phyloP scores from a whole-genome alignment of 1,140 invertebrate genomes.

The Spodoptera litura region DNA sequence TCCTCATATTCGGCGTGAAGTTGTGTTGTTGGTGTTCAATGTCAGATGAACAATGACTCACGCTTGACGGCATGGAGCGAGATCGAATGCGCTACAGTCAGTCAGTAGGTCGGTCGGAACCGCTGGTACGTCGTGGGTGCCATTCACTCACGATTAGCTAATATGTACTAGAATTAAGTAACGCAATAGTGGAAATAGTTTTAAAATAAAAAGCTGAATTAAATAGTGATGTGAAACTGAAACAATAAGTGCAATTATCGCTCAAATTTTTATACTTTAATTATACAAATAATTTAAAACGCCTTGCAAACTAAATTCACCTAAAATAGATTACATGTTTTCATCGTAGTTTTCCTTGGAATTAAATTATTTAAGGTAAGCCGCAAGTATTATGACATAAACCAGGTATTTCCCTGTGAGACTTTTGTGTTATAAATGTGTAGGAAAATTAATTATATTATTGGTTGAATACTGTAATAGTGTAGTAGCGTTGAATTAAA shows the following conservation, averaged over 20 bases:
- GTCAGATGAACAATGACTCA: conserved; percentile 41
- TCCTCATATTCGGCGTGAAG: conserved; percentile 15
- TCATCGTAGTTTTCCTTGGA: conserved; percentile 57
- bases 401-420: not conserved
- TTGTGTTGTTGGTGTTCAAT: conserved; percentile 38
- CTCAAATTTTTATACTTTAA: conserved; percentile 31
- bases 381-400: conserved; percentile 7
- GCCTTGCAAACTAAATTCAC: conserved; percentile 69
- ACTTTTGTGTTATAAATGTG: not conserved
- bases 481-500: not conserved
- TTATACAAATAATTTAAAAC: conserved; percentile 51
- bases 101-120: conserved; percentile 44
- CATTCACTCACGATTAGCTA: conserved; percentile 35
- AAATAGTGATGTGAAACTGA: conserved; percentile 57
- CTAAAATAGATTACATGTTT: conserved; percentile 66
- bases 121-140: conserved; percentile 15
- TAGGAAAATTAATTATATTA: not conserved
- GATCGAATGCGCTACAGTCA: conserved; percentile 46
- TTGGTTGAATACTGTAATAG: not conserved
- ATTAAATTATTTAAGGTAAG: conserved; percentile 64
- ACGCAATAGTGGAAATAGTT: conserved; percentile 35
- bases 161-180: conserved; percentile 39
- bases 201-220: conserved; percentile 43
- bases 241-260: conserved; percentile 27
- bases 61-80: conserved; percentile 24